Evolutionary conservation across 2,113 vertebrate species (phyloP).

Genomic region (Bubo blakistoni): DNA sequence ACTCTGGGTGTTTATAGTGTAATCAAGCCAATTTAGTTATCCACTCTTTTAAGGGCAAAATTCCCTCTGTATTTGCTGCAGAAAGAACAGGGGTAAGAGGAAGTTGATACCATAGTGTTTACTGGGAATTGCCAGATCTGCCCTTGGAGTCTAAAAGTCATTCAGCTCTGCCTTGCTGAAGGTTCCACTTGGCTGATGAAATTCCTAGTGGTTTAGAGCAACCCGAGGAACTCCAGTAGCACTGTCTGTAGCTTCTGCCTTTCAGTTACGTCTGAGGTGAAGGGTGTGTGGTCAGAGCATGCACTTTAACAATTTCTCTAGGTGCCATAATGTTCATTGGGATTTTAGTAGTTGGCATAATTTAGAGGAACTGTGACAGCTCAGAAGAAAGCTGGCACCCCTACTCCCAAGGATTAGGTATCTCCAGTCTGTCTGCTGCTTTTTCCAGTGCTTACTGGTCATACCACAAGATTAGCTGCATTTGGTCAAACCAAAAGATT

Average conservation of each 20-base stretch:
- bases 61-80: background rate
- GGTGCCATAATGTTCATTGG: background rate
- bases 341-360: background rate
- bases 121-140: background rate
- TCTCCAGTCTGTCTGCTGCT: background rate
- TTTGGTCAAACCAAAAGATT: background rate
- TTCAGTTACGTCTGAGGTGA: background rate
- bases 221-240: background rate
- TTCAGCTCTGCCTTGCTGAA: background rate
- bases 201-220: background rate
- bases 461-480: background rate
- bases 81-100: background rate
- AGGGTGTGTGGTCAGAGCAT: background rate
- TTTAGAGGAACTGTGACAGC: background rate
- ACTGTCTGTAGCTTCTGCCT: background rate
- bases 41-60: background rate
- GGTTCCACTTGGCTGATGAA: background rate
- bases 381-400: background rate
- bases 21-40: background rate
- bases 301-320: background rate
- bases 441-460: background rate
- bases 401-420: accelerated
- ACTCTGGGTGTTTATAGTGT: background rate
- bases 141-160: background rate
- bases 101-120: background rate